These are phyloP conservation scores for Falco punctatus DNA, from an alignment of 2,113 vertebrate species.

Conservation along the genomic window DNA sequence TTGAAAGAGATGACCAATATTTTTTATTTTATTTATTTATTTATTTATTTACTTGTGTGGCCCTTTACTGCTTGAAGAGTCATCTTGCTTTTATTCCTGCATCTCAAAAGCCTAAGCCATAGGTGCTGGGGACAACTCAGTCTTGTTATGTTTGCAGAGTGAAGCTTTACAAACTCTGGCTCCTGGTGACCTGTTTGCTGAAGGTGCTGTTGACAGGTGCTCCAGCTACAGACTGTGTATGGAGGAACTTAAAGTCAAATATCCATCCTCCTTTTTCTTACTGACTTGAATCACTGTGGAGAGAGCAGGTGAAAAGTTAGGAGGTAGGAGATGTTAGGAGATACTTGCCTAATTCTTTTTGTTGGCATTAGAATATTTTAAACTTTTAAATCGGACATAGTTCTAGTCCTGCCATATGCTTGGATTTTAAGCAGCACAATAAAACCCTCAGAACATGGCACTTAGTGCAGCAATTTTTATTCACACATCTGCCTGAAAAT, in stretches of 20 bases:
- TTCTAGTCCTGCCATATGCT: not conserved
- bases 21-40: not conserved
- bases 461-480: not conserved
- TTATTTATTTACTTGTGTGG: not conserved
- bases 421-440: not conserved
- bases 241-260: not conserved
- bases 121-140: not conserved
- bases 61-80: constrained; percentile 34
- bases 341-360: not conserved
- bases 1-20: not conserved
- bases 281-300: not conserved
- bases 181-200: not conserved
- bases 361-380: not conserved
- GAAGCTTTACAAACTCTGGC: not conserved
- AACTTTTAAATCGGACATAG: not conserved
- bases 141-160: not conserved
- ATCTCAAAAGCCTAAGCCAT: not conserved
- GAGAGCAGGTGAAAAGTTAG: not conserved
- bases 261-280: not conserved
- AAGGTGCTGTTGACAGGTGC: not conserved
- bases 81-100: not conserved
- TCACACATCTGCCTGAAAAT: not conserved
- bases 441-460: not conserved
- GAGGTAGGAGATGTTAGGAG: not conserved
- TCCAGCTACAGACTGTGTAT: not conserved